phyloP scores from a whole-genome alignment of 1,140 invertebrate species.

The Acyrthosiphon pisum region DNA sequence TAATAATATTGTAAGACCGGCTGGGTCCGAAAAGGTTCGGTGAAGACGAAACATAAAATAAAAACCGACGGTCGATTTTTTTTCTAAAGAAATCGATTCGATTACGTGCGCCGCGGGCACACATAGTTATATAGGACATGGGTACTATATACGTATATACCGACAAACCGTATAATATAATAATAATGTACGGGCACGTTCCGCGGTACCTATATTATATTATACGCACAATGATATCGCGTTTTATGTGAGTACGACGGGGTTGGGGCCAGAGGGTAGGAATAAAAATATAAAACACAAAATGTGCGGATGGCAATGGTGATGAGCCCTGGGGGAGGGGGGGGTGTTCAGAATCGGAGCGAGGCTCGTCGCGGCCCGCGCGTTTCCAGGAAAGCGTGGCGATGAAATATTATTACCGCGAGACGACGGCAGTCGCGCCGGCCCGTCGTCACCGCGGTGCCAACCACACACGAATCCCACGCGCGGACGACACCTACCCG shows the following conservation, averaged over 20 bases:
- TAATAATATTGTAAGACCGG: not conserved
- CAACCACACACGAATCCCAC: slow-evolving; percentile 36
- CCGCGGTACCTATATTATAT: not conserved
- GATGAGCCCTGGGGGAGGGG: not conserved
- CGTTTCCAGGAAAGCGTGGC: slow-evolving; percentile 11
- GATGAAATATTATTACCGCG: slow-evolving; percentile 9
- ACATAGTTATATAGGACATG: not conserved
- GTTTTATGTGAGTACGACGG: not conserved
- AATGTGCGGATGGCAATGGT: not conserved
- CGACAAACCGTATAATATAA: not conserved
- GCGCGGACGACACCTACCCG: slow-evolving; percentile 41
- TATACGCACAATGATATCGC: slow-evolving; percentile 12
- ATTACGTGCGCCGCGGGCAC: not conserved
- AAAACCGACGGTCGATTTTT: not conserved
- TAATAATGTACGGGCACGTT: not conserved
- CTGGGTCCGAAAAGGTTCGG: not conserved
- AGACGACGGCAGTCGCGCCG: not conserved
- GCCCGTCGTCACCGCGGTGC: not conserved
- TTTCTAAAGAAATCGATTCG: slow-evolving; percentile 16
- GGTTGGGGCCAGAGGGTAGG: not conserved
- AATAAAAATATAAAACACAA: not conserved
- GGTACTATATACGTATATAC: not conserved
- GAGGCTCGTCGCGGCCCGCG: not conserved
- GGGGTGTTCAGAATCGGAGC: not conserved
- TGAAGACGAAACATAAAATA: not conserved